Base-by-base conservation (phyloP, 2,113 vertebrate genomes). In the Grus americana region DNA sequence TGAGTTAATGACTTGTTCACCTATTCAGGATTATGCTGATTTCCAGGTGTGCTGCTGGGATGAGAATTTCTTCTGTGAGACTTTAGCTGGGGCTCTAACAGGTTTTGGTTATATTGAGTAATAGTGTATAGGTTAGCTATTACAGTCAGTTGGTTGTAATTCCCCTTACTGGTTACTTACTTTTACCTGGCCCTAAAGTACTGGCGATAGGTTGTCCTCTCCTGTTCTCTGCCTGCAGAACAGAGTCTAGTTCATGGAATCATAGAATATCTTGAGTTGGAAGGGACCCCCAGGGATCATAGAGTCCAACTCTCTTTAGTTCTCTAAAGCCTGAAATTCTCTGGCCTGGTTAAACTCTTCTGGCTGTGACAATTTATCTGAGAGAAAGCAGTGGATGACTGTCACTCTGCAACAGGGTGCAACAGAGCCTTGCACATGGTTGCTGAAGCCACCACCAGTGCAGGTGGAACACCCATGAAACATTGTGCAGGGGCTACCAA, bases 401-500 rank as follows among this genome's bases (percentile, higher is more conserved):
- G 8, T 79, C 30, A 16, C 8, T 75, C 21, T 81, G 57, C 47
- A 71, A 27, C 24, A 78, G 34, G 20, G 24, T 63, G 22, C 38
- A 42, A 26, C 17, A 36, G 76, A 66, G 46, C n/a, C 23, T 38
- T 38, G 7, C 24, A 24, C 22, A 3, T 22, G 40, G 26, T 6
- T 71, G 55, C 30, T 7, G 5, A 86, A 83, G 32, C 38, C 62
- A 75, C 15, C 32, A 61, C 17, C 44, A 75, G 57, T 30, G 29
- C 72, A 72, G 19, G 29, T 71, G 10, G 26, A 88, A 72, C 54
- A 76, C 0, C 2, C 40, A 12, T 13, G 32, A 68, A 86, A 27
- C 14, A 47, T 12, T 1, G 1, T 59, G 18, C 18, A 78, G 42
- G 21, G 36, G 7, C 27, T 88, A 34, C 0, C 0, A 61, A 46